Base-by-base conservation (phyloP, 2,797 vertebrate genomes). In the Fundulus diaphanus region DNA sequence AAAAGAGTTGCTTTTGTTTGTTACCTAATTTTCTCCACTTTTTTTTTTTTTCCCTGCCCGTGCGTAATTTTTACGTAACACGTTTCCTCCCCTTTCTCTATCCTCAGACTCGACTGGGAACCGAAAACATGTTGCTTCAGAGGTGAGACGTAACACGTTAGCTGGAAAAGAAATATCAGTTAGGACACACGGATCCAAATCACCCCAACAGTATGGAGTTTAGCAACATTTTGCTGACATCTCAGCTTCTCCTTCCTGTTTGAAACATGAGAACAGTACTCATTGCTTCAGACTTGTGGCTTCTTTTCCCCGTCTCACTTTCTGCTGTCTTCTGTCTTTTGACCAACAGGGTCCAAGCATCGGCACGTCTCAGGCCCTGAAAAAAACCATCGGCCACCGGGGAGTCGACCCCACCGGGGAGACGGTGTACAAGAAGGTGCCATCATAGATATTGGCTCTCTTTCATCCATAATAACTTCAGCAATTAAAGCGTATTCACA, bases 371-470 rank as follows among this genome's bases (percentile, higher is more conserved):
- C 96, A 95, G 31, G 93, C 94, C 1, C 95, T 96, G 89, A 97
- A 96, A 91, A 98, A 96, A 77, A 95, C 94, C 0, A 95, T 97
- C 20, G 97, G 98, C 1, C 98, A 99, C 89, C 92, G 97, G 76
- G 92, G 98, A 68, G 97, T 99, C 73, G 96, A 98, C 90, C 96
- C 96, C 67, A 97, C 96, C 0, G 98, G 98, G 1, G 97, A 99
- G 83, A 99, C 97, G 0, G 99, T 97, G 0, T 99, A 99, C 78
- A 99, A 99, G 87, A 99, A 99, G 96, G 98, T 96, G 92, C 44
- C 8, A 29, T 31, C 20, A 12, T 18, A 11, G 18, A 82, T 42
- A 75, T 46, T 29, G n/a, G 7, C 56, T 72, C 1, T 40, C 29
- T 48, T n/a, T 20, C 5, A 29, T 15, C 51, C 24, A 29, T 9